Evolutionary conservation across 2,797 vertebrate species (phyloP).

Genomic region (Notamacropus eugenii): DNA sequence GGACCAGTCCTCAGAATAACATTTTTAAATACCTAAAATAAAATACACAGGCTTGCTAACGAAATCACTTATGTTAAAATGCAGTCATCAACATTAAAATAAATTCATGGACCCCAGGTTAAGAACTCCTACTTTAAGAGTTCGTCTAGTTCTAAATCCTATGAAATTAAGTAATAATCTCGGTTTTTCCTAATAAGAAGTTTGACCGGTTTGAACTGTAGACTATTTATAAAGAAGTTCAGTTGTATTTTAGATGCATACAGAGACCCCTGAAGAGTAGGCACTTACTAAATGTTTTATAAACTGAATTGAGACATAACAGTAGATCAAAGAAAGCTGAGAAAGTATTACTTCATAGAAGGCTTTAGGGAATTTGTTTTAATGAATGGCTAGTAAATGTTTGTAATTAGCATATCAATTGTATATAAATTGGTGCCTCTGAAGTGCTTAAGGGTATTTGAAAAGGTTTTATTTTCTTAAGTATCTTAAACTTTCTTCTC

Average conservation of each 20-base stretch:
- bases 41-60: not conserved
- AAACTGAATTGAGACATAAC: not conserved
- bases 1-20: not conserved
- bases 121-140: not conserved
- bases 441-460: conserved; percentile 46
- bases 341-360: not conserved
- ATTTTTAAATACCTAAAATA: not conserved
- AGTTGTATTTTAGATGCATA: not conserved
- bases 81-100: not conserved
- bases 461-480: conserved; percentile 60
- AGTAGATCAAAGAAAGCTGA: not conserved
- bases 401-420: conserved; percentile 63
- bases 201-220: conserved; percentile 35
- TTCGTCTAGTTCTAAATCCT: not conserved
- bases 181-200: not conserved
- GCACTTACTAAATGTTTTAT: not conserved
- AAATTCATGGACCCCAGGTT: not conserved
- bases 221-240: not conserved
- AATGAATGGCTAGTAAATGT: conserved; percentile 15
- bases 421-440: conserved; percentile 45
- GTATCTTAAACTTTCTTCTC: conserved; percentile 43
- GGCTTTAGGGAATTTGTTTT: conserved; percentile 49
- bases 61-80: not conserved
- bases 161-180: not conserved
- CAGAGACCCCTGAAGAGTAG: not conserved